These are phyloP conservation scores for Iselma pallidipennis DNA, from an alignment of 2,888 invertebrate genomes.

Conservation along the genomic window DNA sequence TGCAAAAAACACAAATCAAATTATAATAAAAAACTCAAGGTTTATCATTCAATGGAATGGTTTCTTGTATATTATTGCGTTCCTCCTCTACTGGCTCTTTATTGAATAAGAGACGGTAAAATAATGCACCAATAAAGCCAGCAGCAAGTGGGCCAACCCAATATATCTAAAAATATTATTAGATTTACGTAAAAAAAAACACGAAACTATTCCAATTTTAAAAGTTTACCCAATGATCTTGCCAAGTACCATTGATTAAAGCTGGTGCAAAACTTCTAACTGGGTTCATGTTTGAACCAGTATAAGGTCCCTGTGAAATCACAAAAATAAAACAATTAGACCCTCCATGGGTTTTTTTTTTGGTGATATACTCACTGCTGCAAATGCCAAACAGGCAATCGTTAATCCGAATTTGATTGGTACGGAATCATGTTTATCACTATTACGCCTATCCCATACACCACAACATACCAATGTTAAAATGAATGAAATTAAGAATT, in stretches of 20 bases:
- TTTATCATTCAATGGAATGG: conserved; percentile 48
- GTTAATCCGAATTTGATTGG: conserved; percentile 71
- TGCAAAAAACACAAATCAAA: background rate
- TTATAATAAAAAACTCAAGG: conserved; percentile 20
- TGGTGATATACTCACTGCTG: conserved; percentile 62
- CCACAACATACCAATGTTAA: conserved; percentile 70
- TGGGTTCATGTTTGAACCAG: conserved; percentile 72
- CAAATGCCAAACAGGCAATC: conserved; percentile 66
- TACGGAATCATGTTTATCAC: conserved; percentile 65
- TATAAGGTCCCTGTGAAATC: conserved; percentile 57
- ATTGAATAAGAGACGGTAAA: conserved; percentile 48
- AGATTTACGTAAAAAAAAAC: too few species aligned
- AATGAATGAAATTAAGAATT: conserved; percentile 66
- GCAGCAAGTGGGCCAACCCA: conserved; percentile 51
- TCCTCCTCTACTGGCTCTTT: conserved; percentile 38
- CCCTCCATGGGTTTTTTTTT: background rate
- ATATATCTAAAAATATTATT: conserved; percentile 38
- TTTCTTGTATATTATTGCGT: conserved; percentile 40
- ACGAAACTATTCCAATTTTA: background rate
- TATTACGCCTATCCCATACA: conserved; percentile 73
- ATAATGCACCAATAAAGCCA: conserved; percentile 44
- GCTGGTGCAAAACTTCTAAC: conserved; percentile 73
- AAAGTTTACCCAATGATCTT: conserved; percentile 66
- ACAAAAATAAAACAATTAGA: background rate
- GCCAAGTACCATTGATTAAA: conserved; percentile 68